Conservation (phyloP, 2,888 invertebrate genomes). For the Drosophila monieri region DNA sequence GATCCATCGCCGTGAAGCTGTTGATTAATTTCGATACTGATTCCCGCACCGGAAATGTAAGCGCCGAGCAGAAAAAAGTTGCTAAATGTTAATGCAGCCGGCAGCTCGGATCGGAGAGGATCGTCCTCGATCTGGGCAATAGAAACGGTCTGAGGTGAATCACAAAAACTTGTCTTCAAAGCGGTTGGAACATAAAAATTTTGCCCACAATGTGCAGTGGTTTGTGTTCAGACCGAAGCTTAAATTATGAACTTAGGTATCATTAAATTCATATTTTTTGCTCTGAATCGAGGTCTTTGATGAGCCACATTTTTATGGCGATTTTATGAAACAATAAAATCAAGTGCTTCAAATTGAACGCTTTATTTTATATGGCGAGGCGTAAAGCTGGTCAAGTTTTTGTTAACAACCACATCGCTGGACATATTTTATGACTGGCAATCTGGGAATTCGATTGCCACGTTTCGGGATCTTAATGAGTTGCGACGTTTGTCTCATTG, state of each 20-base stretch:
- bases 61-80: conserved; percentile 55
- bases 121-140: conserved; percentile 45
- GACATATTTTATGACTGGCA: conserved; percentile 24
- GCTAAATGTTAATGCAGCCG: conserved; percentile 68
- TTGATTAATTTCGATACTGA: conserved; percentile 71
- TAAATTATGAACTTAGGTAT: conserved; percentile 60
- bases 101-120: conserved; percentile 8
- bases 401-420: conserved; percentile 41
- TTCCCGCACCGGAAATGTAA: conserved; percentile 73
- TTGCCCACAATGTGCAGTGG: background rate
- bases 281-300: conserved; percentile 1
- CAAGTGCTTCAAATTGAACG: conserved; percentile 53
- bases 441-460: conserved; percentile 16
- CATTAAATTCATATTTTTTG: conserved; percentile 25
- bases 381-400: conserved; percentile 61
- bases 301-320: conserved; percentile 54
- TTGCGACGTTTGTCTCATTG: conserved; percentile 54
- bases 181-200: conserved; percentile 23
- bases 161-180: conserved; percentile 26
- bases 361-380: conserved; percentile 39
- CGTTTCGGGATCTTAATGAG: conserved; percentile 54
- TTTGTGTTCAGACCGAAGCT: conserved; percentile 2
- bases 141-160: conserved; percentile 43
- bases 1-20: conserved; percentile 72
- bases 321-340: conserved; percentile 57